phyloP scores from a whole-genome alignment of 2,888 invertebrate species.

The Diplazon laetatorius region DNA sequence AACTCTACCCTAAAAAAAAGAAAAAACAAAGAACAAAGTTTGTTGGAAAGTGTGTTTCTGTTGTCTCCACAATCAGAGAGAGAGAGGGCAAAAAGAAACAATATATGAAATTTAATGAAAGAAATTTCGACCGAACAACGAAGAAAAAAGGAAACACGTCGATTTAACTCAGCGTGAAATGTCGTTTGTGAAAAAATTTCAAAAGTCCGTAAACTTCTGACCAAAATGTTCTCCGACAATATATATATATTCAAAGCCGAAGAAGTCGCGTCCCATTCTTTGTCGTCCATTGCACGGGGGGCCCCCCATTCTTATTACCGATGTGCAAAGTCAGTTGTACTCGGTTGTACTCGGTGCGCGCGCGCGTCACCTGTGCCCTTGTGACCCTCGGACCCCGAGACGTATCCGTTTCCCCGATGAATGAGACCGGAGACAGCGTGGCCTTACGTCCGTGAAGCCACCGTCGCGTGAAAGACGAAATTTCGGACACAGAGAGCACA shows the following conservation, averaged over 20 bases:
- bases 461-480: constrained; percentile 23
- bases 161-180: not conserved
- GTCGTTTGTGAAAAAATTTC: not conserved
- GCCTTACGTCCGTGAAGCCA: not conserved
- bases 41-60: no score
- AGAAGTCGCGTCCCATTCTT: constrained; percentile 40
- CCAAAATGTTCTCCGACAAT: constrained; percentile 11
- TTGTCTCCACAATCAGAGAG: no score
- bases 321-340: constrained; percentile 15
- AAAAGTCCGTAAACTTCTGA: constrained; percentile 1
- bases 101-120: no score
- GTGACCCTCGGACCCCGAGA: constrained; percentile 9
- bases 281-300: constrained; percentile 24
- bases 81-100: no score
- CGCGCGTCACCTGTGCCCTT: constrained; percentile 65
- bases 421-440: constrained; percentile 53
- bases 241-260: not conserved
- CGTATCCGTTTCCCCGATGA: constrained; percentile 69
- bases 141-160: no score
- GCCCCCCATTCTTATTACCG: constrained; percentile 44
- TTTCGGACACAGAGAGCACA: not conserved
- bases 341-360: not conserved
- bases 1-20: no score
- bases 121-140: no score
- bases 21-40: no score